Percentiles rank a stretch among this genome's conserved stretches.
Conservation (phyloP, 2,113 vertebrate genomes). For the Egretta garzetta region DNA sequence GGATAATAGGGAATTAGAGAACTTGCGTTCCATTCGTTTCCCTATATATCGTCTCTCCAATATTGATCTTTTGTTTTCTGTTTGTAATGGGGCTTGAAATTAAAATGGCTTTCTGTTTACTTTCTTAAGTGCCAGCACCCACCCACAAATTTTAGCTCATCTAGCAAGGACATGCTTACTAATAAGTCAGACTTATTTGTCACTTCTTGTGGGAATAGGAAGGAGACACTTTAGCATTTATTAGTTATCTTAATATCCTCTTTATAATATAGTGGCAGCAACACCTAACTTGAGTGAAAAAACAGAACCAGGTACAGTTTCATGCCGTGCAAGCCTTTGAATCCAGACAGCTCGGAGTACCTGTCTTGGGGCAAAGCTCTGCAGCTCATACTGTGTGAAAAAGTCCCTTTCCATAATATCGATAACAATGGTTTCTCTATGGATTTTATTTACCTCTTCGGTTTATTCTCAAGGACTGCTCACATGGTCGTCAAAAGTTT, state of each 20-base stretch:
- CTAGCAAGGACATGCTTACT: not conserved
- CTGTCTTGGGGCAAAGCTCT: not conserved
- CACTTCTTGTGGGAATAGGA: not conserved
- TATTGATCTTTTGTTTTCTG: slow-evolving; percentile 6
- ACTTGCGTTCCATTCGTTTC: not conserved
- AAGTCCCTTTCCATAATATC: not conserved
- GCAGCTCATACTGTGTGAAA: not conserved
- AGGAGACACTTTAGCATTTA: not conserved
- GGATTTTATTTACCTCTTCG: not conserved
- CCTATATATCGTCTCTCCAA: not conserved
- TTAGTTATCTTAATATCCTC: not conserved
- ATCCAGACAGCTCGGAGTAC: not conserved
- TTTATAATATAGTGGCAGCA: not conserved
- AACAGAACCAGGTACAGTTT: not conserved
- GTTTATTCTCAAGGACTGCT: not conserved
- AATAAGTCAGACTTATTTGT: not conserved
- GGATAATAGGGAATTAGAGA: not conserved
- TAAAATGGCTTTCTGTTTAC: slow-evolving; percentile 25
- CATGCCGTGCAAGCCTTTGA: not conserved
- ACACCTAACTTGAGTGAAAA: not conserved
- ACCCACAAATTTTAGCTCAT: not conserved
- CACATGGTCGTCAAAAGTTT: not conserved
- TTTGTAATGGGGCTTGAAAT: slow-evolving; percentile 42
- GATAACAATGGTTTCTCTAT: not conserved
- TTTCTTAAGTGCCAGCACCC: not conserved